Percentiles rank a stretch among this genome's conserved stretches.
Conservation (phyloP, 1,140 invertebrate species). For the Polypedilum vanderplanki region DNA sequence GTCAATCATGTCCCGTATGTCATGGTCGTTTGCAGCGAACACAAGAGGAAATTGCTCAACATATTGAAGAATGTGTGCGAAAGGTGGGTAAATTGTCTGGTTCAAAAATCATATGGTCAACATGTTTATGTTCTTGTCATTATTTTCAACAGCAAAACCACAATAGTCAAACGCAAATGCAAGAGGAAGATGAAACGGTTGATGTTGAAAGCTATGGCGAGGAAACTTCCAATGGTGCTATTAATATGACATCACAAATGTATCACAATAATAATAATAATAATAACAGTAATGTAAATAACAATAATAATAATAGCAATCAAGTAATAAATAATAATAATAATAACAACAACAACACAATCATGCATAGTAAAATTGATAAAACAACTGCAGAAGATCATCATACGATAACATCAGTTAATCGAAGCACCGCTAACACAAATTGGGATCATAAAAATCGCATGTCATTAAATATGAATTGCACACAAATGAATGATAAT, state of each 20-base stretch:
- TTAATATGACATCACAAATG: slow-evolving; percentile 25
- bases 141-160: neutral
- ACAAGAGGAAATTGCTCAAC: slow-evolving; percentile 63
- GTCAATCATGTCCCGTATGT: slow-evolving; percentile 67
- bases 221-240: slow-evolving; percentile 33
- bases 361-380: slow-evolving; percentile 28
- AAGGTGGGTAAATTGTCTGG: slow-evolving; percentile 38
- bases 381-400: slow-evolving; percentile 29
- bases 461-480: neutral
- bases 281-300: slow-evolving; percentile 35
- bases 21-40: slow-evolving; percentile 53
- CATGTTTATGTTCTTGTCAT: neutral
- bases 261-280: slow-evolving; percentile 37
- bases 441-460: slow-evolving; percentile 25
- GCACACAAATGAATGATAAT: neutral
- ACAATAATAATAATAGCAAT: slow-evolving; percentile 36
- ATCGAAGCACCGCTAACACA: neutral
- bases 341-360: slow-evolving; percentile 15
- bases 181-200: slow-evolving; percentile 50
- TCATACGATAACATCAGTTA: slow-evolving; percentile 28
- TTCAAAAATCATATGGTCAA: neutral
- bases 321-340: slow-evolving; percentile 33
- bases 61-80: slow-evolving; percentile 62
- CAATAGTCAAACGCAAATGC: slow-evolving; percentile 23
- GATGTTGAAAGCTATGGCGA: slow-evolving; percentile 48